A percentile compares a stretch with the other conserved stretches of the same genome.
Conservation (phyloP, 2,888 invertebrate genomes). For the Agrotis puta region DNA sequence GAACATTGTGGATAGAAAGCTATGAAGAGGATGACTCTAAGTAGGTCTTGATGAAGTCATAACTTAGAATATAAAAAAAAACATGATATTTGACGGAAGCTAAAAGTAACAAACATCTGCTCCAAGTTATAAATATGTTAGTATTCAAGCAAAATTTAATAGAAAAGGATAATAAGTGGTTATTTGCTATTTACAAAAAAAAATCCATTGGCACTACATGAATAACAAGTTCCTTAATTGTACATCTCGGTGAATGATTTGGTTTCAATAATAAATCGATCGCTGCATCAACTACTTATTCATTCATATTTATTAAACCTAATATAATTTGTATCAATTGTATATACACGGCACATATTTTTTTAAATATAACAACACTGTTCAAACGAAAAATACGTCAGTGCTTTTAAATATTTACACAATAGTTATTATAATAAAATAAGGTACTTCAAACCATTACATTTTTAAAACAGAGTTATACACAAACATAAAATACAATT, state of each 20-base stretch:
- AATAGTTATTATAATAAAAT: conserved; percentile 80
- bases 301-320: conserved; percentile 65
- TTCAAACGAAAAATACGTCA: conserved; percentile 79
- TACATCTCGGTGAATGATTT: conserved; percentile 89
- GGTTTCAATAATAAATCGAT: conserved; percentile 78
- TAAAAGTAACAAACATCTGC: conserved; percentile 18
- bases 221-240: conserved; percentile 76
- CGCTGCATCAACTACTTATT: conserved; percentile 69
- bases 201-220: conserved; percentile 85
- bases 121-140: conserved; percentile 55
- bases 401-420: conserved; percentile 86
- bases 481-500: conserved; percentile 59
- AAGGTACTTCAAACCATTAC: conserved; percentile 82
- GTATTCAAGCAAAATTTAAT: conserved; percentile 46
- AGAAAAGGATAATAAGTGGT: conserved; percentile 38
- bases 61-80: conserved; percentile 33
- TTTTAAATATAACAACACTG: conserved; percentile 80
- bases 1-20: conserved; percentile 30
- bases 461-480: conserved; percentile 60
- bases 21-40: conserved; percentile 14
- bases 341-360: conserved; percentile 89
- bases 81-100: conserved; percentile 25
- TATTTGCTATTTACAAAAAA: conserved; percentile 69
- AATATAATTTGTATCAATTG: conserved; percentile 82
- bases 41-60: conserved; percentile 20